phyloP scores from a whole-genome alignment of 2,888 invertebrate genomes.

The Rhorus exstirpatorius region DNA sequence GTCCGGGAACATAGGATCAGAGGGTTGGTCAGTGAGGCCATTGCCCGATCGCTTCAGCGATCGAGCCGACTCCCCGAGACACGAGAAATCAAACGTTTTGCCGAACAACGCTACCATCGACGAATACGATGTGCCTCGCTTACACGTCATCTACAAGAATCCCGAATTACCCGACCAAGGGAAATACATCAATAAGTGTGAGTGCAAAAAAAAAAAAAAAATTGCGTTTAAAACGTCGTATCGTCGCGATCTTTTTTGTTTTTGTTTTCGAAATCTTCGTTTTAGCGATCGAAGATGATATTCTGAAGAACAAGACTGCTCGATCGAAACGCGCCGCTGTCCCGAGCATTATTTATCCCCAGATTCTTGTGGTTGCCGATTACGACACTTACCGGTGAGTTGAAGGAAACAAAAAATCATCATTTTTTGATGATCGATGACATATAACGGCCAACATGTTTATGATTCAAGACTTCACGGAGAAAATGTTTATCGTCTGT shows the following conservation, averaged over 20 bases:
- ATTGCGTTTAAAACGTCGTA: too few relatives aligned
- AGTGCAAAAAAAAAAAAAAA: conserved; percentile 2
- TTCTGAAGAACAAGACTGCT: not conserved
- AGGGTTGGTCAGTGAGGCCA: conserved; percentile 53
- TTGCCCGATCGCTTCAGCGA: conserved; percentile 57
- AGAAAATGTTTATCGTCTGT: conserved; percentile 6
- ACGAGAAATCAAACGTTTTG: conserved; percentile 11
- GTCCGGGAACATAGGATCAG: conserved; percentile 53
- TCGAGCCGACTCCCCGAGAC: not conserved
- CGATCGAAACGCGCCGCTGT: conserved; percentile 34
- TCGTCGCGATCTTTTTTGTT: not conserved
- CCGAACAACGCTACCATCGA: not conserved
- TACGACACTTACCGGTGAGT: conserved; percentile 43
- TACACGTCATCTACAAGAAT: conserved; percentile 61
- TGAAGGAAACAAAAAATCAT: not conserved
- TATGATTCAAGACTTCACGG: conserved; percentile 41
- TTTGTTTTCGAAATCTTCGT: not conserved
- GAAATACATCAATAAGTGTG: conserved; percentile 31
- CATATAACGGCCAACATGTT: not conserved
- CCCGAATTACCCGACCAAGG: conserved; percentile 4
- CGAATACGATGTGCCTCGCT: conserved; percentile 36
- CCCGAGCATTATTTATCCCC: conserved; percentile 55
- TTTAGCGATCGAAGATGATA: conserved; percentile 9
- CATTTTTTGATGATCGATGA: too few relatives aligned
- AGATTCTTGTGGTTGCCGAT: conserved; percentile 65